These are phyloP conservation scores for Metopolophium dirhodum DNA, from an alignment of 1,140 invertebrate species.

Conservation along the genomic window DNA sequence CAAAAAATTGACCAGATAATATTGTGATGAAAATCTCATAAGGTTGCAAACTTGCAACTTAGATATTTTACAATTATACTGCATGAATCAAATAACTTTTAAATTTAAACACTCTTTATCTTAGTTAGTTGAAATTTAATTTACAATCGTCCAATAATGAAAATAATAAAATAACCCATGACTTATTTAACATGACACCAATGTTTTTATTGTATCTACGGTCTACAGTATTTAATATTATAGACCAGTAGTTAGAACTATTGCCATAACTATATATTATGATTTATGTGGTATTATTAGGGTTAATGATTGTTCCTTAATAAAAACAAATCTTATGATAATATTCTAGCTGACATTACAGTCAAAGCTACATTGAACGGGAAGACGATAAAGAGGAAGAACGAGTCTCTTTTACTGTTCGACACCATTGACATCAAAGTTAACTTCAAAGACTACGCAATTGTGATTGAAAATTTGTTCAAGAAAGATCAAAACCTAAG, in stretches of 20 bases:
- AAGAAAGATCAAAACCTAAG: slow-evolving; percentile 60
- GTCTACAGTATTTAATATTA: background rate
- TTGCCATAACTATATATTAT: background rate
- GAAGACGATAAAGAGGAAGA: slow-evolving; percentile 57
- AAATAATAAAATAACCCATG: too few species aligned
- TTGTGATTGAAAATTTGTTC: slow-evolving; percentile 60
- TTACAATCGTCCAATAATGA: too few species aligned
- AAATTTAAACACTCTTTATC: too few species aligned
- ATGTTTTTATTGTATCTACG: background rate
- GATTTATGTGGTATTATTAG: background rate
- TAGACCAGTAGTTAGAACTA: background rate
- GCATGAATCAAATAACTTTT: too few species aligned
- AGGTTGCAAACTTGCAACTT: background rate
- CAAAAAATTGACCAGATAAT: too few species aligned
- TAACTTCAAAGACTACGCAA: slow-evolving; percentile 58
- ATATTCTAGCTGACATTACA: slow-evolving; percentile 58
- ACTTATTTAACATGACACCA: background rate
- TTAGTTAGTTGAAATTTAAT: too few species aligned
- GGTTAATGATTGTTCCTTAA: background rate
- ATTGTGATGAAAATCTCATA: too few species aligned
- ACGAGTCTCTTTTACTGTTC: slow-evolving; percentile 59
- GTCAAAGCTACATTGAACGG: slow-evolving; percentile 58
- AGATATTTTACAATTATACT: background rate
- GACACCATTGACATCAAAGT: slow-evolving; percentile 59
- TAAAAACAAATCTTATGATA: background rate